phyloP scores from a whole-genome alignment of 2,797 vertebrate genomes.

The Hapalemur alaotrensis region DNA sequence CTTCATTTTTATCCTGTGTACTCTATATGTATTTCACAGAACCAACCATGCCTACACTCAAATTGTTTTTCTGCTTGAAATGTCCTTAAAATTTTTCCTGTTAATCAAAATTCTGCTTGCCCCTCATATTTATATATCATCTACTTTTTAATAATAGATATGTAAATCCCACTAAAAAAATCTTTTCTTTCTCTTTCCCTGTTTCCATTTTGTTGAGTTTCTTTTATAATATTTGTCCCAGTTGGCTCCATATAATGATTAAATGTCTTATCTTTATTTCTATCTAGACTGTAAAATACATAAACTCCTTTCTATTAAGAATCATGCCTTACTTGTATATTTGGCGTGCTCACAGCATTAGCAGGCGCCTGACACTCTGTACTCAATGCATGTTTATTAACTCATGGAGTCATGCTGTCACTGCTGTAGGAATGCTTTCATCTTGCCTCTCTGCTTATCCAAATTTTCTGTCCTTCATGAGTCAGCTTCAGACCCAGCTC shows the following conservation, averaged over 20 bases:
- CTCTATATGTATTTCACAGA: background rate
- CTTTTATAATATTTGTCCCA: background rate
- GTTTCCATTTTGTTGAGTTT: background rate
- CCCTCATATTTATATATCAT: background rate
- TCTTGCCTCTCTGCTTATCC: background rate
- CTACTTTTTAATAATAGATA: background rate
- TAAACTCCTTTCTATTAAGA: background rate
- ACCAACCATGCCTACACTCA: background rate
- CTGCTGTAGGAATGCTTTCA: background rate
- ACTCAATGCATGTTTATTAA: background rate
- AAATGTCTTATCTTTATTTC: background rate
- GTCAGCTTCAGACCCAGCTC: background rate
- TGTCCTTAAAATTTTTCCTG: background rate
- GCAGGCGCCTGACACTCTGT: background rate
- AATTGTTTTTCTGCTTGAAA: background rate
- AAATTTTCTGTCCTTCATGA: background rate
- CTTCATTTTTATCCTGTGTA: background rate
- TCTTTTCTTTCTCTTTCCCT: background rate
- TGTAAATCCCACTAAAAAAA: background rate
- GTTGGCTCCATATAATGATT: background rate
- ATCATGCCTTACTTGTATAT: background rate
- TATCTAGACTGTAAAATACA: background rate
- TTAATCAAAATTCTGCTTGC: background rate
- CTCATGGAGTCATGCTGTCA: background rate
- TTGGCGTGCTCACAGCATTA: background rate